Conservation (phyloP, 2,888 invertebrate species). For the Emesis castigata region DNA sequence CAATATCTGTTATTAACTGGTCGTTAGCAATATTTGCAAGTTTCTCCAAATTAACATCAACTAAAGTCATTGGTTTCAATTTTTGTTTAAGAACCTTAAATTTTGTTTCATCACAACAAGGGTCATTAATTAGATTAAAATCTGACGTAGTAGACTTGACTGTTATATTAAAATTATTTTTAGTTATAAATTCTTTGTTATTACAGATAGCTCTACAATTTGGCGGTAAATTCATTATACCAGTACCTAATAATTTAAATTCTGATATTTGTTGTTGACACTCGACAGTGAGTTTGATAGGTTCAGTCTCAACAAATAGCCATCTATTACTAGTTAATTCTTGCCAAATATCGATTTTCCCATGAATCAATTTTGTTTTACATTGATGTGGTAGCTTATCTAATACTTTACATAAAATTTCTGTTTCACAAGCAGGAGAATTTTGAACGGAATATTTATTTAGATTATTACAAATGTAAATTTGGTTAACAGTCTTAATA, state of each 20-base stretch:
- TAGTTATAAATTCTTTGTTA: neutral
- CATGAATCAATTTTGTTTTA: constrained; percentile 1
- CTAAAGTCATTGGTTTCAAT: neutral
- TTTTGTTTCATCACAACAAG: neutral
- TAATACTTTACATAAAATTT: neutral
- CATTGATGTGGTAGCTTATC: constrained; percentile 11
- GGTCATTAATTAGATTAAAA: neutral
- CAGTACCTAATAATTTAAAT: neutral
- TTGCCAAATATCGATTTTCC: constrained; percentile 18
- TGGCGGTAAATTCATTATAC: neutral
- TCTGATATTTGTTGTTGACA: neutral
- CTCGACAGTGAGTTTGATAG: constrained; percentile 6
- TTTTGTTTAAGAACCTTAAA: neutral
- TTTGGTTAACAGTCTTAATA: neutral
- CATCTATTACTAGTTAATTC: constrained; percentile 17
- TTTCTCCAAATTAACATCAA: too few relatives aligned
- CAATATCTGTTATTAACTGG: neutral
- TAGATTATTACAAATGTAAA: neutral
- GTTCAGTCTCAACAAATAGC: constrained; percentile 15
- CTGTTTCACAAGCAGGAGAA: neutral
- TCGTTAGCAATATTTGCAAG: neutral
- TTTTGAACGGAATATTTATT: neutral
- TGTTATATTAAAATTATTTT: neutral
- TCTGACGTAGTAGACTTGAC: neutral
- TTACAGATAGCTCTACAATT: neutral